A percentile compares a stretch with the other conserved stretches of the same genome.
phyloP scores from a whole-genome alignment of 1,140 invertebrate species.

The Stenopsyche tienmushanensis region DNA sequence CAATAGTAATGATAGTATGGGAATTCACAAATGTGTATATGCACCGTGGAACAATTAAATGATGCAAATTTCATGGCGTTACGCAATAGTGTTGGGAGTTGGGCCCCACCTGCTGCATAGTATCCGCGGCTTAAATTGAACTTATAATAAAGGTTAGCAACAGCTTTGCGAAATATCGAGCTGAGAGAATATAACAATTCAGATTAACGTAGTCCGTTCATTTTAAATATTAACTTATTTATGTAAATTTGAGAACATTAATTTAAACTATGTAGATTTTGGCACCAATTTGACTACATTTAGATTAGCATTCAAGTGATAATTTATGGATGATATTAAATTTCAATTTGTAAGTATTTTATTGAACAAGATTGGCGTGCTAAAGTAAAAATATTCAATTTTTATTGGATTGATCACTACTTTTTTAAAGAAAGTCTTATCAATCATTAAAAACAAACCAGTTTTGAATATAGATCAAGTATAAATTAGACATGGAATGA shows the following conservation, averaged over 20 bases:
- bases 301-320: background rate
- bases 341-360: background rate
- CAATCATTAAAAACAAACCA: too few relatives aligned
- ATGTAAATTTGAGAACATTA: background rate
- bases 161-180: constrained; percentile 10
- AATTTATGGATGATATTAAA: background rate
- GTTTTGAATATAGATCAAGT: too few relatives aligned
- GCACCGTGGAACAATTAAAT: background rate
- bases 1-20: too few relatives aligned
- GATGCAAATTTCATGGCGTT: background rate
- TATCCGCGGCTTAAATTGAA: background rate
- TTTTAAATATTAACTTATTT: background rate
- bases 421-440: too few relatives aligned
- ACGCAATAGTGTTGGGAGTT: too few relatives aligned
- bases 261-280: background rate
- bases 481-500: too few relatives aligned
- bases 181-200: background rate
- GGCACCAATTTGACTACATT: background rate
- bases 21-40: too few relatives aligned
- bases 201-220: background rate
- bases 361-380: too few relatives aligned
- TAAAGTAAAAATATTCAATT: too few relatives aligned
- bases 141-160: constrained; percentile 17
- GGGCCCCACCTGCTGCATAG: background rate
- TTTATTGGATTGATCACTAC: too few relatives aligned